Evolutionary conservation across 2,888 invertebrate genomes (phyloP).

Genomic region (Lobophora halterata): DNA sequence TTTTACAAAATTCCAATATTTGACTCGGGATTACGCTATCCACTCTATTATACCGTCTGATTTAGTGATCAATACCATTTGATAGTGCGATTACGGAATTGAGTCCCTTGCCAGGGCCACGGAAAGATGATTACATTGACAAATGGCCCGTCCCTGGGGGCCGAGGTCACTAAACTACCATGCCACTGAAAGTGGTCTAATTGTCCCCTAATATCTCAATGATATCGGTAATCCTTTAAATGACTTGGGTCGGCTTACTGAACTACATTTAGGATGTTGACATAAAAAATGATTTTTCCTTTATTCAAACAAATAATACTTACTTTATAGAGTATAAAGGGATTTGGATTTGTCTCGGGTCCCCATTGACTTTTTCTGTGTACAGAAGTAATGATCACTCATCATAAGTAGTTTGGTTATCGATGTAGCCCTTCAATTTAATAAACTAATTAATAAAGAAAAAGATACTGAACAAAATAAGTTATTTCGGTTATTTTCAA

Average conservation of each 20-base stretch:
- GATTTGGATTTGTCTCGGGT: too few relatives aligned
- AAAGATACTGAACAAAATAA: too few relatives aligned
- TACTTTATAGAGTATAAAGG: too few relatives aligned
- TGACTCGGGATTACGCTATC: conserved; percentile 1
- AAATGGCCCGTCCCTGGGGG: conserved; percentile 52
- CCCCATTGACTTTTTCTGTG: too few relatives aligned
- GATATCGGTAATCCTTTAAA: conserved; percentile 23
- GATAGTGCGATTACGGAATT: conserved; percentile 47
- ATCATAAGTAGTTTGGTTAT: too few relatives aligned
- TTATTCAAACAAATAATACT: background rate
- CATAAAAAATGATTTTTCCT: too few relatives aligned
- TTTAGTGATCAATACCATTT: conserved; percentile 37
- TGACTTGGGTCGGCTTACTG: conserved; percentile 7
- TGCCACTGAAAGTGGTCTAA: conserved; percentile 56
- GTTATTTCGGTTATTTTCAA: too few relatives aligned
- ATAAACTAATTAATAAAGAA: too few relatives aligned
- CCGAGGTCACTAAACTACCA: conserved; percentile 56
- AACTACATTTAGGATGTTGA: conserved; percentile 1
- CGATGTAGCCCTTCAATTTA: too few relatives aligned
- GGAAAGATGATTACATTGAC: conserved; percentile 70
- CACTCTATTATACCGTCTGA: conserved; percentile 12
- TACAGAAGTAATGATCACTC: too few relatives aligned
- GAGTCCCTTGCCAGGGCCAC: conserved; percentile 45
- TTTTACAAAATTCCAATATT: too few relatives aligned
- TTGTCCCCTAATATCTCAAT: conserved; percentile 43